These are phyloP conservation scores for Gadopsis marmoratus DNA, from an alignment of 2,797 vertebrate genomes.

Conservation along the genomic window DNA sequence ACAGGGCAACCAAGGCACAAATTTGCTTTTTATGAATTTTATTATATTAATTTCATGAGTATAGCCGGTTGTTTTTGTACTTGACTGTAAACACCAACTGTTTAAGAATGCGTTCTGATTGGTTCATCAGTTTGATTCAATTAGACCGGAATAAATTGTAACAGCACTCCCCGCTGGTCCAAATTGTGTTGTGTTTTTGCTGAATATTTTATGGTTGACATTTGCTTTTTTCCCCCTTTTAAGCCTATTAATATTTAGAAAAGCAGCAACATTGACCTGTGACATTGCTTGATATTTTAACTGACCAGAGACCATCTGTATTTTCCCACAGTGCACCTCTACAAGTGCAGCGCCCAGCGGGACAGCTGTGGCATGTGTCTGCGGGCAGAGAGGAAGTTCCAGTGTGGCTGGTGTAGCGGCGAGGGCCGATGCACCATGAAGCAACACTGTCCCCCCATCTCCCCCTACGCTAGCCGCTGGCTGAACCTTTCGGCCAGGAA, in stretches of 20 bases:
- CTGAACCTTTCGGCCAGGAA: slow-evolving; percentile 90
- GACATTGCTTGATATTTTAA: background rate
- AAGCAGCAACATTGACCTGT: background rate
- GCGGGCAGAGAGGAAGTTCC: slow-evolving; percentile 93
- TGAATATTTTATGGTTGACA: background rate
- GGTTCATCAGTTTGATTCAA: background rate
- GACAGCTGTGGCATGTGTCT: slow-evolving; percentile 97
- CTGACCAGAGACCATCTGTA: background rate
- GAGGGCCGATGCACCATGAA: slow-evolving; percentile 91
- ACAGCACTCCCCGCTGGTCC: slow-evolving; percentile 7
- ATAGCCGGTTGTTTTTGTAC: too few relatives aligned
- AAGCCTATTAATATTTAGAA: background rate
- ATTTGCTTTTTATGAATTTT: slow-evolving; percentile 8
- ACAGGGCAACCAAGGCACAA: background rate
- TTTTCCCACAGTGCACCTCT: slow-evolving; percentile 90
- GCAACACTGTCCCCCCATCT: slow-evolving; percentile 87
- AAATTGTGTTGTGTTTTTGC: background rate
- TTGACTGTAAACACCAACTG: background rate
- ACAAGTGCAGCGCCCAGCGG: slow-evolving; percentile 94
- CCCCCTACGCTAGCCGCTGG: slow-evolving; percentile 87
- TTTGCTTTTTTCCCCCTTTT: background rate
- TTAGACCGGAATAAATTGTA: background rate
- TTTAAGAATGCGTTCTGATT: background rate
- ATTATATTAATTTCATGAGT: slow-evolving; percentile 22
- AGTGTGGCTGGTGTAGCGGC: slow-evolving; percentile 93